These are phyloP conservation scores for Drosophila orena DNA, from an alignment of 1,140 invertebrate genomes.

Conservation along the genomic window DNA sequence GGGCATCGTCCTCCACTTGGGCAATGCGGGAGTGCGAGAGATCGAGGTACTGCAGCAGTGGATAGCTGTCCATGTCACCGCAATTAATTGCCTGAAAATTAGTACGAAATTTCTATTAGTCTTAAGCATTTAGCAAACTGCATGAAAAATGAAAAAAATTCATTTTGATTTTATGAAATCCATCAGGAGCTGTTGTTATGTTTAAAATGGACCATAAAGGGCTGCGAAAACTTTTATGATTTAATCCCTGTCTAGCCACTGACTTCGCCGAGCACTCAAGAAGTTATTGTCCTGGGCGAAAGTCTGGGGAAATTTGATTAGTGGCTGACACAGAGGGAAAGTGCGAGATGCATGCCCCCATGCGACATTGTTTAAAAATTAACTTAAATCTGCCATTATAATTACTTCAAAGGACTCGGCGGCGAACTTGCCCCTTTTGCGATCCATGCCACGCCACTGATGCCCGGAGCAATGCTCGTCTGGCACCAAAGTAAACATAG, in stretches of 20 bases:
- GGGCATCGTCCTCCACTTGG: conserved; percentile 93
- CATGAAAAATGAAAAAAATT: neutral
- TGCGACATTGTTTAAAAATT: conserved; percentile 80
- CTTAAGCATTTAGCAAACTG: neutral
- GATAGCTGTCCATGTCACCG: conserved; percentile 96
- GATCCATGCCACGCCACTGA: conserved; percentile 14
- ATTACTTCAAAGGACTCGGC: conserved; percentile 73
- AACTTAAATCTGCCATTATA: conserved; percentile 79
- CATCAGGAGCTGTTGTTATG: neutral
- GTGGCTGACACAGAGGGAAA: conserved; percentile 39
- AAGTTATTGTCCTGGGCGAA: conserved; percentile 34
- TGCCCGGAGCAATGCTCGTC: conserved; percentile 55
- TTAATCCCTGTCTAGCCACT: conserved; percentile 27
- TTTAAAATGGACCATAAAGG: neutral
- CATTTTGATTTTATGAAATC: neutral
- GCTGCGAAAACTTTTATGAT: conserved; percentile 18
- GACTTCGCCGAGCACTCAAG: conserved; percentile 8
- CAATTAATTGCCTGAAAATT: conserved; percentile 87
- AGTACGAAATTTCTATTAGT: neutral
- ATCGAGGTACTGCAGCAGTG: conserved; percentile 91
- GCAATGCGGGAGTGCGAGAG: conserved; percentile 92
- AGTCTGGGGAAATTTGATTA: conserved; percentile 67
- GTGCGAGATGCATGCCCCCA: conserved; percentile 44
- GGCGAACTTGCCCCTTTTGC: conserved; percentile 37
- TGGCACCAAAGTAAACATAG: conserved; percentile 76